phyloP scores from a whole-genome alignment of 2,888 invertebrate genomes.

The Tinea semifulvella region DNA sequence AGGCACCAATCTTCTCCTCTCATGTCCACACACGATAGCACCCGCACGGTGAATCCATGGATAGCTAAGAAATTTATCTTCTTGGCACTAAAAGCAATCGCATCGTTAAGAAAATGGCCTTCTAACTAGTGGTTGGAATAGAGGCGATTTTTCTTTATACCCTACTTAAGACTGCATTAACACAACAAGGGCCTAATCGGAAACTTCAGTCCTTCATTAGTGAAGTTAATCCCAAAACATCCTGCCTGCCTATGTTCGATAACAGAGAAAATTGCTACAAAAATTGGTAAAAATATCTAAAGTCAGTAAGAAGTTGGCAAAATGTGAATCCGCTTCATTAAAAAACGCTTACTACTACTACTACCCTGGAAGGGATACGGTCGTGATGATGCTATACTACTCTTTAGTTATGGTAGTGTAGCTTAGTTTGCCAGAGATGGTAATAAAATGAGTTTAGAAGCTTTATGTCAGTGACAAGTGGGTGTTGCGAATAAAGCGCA shows the following conservation, averaged over 20 bases:
- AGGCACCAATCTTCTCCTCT: too few species aligned
- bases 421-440: too few species aligned
- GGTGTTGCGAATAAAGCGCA: not conserved
- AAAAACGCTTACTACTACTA: too few species aligned
- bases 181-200: slow-evolving; percentile 12
- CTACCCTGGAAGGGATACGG: too few species aligned
- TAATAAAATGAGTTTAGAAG: not conserved
- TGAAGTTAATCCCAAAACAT: slow-evolving; percentile 32
- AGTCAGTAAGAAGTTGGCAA: too few species aligned
- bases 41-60: too few species aligned
- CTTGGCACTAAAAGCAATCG: not conserved
- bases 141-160: slow-evolving; percentile 51
- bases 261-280: slow-evolving; percentile 4
- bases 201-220: slow-evolving; percentile 32
- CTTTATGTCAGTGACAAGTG: not conserved
- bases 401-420: too few species aligned
- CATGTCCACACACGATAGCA: too few species aligned
- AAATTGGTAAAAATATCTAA: too few species aligned
- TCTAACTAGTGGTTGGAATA: slow-evolving; percentile 21
- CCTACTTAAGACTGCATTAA: slow-evolving; percentile 11
- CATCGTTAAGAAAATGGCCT: slow-evolving; percentile 10
- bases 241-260: slow-evolving; percentile 13
- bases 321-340: too few species aligned
- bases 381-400: too few species aligned
- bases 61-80: too few species aligned